Conservation (phyloP, 2,797 vertebrate genomes). For the Margarornis squamiger region DNA sequence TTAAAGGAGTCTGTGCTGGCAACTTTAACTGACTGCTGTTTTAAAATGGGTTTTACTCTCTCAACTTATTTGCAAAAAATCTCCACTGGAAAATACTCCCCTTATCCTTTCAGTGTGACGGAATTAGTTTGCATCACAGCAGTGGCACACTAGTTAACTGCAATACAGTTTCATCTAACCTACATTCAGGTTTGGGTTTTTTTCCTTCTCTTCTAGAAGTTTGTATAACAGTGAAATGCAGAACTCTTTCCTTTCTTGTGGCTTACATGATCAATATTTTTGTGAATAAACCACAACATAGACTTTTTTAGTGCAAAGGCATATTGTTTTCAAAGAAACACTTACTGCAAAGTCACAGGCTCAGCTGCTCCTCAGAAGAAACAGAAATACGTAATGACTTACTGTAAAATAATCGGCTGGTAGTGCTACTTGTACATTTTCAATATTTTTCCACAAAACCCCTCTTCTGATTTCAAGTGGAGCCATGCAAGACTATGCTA, state of each 20-base stretch:
- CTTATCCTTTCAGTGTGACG: background rate
- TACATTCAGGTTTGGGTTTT: background rate
- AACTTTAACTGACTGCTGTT: background rate
- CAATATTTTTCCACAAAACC: background rate
- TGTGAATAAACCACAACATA: background rate
- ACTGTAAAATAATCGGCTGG: background rate
- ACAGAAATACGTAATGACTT: background rate
- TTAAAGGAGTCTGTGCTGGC: background rate
- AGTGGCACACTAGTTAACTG: background rate
- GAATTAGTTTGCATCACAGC: background rate
- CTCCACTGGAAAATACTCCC: background rate
- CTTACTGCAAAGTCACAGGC: background rate
- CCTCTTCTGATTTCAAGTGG: background rate
- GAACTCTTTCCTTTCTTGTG: background rate
- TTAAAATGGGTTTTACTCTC: background rate
- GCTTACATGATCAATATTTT: background rate
- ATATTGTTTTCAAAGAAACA: background rate
- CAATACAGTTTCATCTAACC: background rate
- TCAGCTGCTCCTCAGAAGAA: background rate
- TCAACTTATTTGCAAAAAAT: background rate
- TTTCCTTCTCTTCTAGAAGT: background rate
- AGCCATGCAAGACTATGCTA: background rate
- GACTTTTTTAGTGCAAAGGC: background rate
- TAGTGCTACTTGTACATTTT: background rate
- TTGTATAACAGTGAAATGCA: background rate